Conservation (phyloP, 2,888 invertebrate genomes). For the Tuberolachnus salignus region DNA sequence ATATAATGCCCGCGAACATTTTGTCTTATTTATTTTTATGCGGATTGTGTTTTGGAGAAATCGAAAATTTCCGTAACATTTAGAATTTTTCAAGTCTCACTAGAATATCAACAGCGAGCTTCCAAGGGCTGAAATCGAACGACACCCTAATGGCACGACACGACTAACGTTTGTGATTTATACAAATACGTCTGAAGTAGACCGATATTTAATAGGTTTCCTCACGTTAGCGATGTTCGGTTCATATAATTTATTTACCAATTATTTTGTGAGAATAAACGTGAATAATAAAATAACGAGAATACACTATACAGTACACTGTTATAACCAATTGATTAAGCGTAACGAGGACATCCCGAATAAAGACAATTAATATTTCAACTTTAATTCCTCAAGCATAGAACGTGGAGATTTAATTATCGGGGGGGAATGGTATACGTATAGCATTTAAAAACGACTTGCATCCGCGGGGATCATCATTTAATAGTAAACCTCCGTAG, state of each 20-base stretch:
- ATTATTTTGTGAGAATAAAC: no score
- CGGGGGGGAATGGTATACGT: not conserved
- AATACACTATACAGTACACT: not conserved
- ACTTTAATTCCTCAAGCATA: not conserved
- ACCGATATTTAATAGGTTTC: not conserved
- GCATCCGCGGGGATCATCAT: not conserved
- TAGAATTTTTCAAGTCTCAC: slow-evolving; percentile 5
- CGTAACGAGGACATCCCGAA: no score
- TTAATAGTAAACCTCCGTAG: not conserved
- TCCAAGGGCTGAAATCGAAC: slow-evolving; percentile 4
- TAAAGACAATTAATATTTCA: not conserved
- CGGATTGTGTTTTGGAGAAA: no score
- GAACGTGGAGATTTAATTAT: not conserved
- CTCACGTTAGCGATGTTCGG: not conserved
- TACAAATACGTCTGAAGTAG: not conserved
- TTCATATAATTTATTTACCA: not conserved
- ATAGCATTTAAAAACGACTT: not conserved
- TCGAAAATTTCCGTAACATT: not conserved
- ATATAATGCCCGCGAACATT: no score
- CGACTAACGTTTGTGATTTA: slow-evolving; percentile 9
- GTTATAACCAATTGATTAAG: not conserved
- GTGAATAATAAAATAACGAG: no score
- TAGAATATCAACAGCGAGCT: slow-evolving; percentile 2
- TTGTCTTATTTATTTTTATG: no score
- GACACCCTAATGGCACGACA: no score